These are phyloP conservation scores for Margarornis squamiger DNA, from an alignment of 2,797 vertebrate species.

Conservation along the genomic window DNA sequence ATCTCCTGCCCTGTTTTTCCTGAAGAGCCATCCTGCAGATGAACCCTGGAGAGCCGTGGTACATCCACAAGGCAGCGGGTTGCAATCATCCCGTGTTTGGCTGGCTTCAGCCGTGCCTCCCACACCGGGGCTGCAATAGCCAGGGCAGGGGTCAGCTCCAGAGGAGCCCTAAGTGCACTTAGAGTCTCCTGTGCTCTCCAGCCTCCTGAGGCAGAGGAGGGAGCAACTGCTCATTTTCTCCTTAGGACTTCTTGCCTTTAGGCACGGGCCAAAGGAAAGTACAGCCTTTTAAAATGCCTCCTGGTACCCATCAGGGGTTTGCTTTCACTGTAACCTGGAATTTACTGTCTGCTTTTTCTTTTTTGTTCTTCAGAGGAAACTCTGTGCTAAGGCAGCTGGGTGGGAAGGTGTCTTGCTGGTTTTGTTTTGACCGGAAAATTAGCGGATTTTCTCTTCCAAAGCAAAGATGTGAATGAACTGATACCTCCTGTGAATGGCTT, in stretches of 20 bases:
- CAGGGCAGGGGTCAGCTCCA: not conserved
- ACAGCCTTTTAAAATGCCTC: not conserved
- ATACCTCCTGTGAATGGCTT: not conserved
- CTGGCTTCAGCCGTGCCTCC: not conserved
- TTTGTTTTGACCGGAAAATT: constrained; percentile 12
- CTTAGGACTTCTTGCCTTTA: not conserved
- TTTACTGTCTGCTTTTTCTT: not conserved
- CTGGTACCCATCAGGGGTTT: not conserved
- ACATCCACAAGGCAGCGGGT: not conserved
- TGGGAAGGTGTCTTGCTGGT: not conserved
- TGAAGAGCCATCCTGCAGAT: constrained; percentile 19
- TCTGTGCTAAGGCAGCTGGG: not conserved
- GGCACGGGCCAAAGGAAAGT: not conserved
- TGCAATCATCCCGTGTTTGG: not conserved
- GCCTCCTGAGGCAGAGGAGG: not conserved
- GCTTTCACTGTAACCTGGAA: not conserved
- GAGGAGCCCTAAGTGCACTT: not conserved
- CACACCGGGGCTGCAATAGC: not conserved
- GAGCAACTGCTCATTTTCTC: not conserved
- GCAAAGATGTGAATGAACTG: constrained; percentile 1
- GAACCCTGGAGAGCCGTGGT: not conserved
- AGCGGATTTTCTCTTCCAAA: not conserved
- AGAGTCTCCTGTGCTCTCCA: not conserved
- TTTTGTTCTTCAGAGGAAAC: not conserved
- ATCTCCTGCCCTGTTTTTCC: not conserved